A percentile compares a stretch with the other conserved stretches of the same genome.
These are phyloP conservation scores for Arctocebus calabarensis DNA, from an alignment of 2,797 vertebrate genomes.

Conservation along the genomic window DNA sequence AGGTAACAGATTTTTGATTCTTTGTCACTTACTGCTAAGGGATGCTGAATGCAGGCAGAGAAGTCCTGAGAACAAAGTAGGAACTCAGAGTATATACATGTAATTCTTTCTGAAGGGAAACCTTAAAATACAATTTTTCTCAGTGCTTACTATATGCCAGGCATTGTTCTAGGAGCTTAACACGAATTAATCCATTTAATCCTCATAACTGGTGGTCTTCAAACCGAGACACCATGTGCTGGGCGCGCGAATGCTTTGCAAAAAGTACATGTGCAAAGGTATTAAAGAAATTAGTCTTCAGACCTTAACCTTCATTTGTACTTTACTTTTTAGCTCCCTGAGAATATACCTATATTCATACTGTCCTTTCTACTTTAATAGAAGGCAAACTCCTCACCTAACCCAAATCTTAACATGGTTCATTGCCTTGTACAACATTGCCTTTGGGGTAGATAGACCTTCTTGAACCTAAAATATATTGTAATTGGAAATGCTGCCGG, in stretches of 20 bases:
- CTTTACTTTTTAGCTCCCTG: not conserved
- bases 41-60: conserved; percentile 1
- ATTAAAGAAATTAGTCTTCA: conserved; percentile 22
- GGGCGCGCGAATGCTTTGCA: not conserved
- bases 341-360: conserved; percentile 30
- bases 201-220: not conserved
- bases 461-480: conserved; percentile 11
- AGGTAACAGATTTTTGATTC: conserved; percentile 7
- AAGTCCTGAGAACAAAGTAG: not conserved
- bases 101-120: conserved; percentile 4
- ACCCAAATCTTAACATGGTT: conserved; percentile 4
- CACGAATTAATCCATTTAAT: not conserved
- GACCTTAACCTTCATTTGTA: conserved; percentile 31
- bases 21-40: conserved; percentile 43
- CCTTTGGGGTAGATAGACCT: not conserved
- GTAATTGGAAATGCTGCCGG: not conserved
- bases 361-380: not conserved
- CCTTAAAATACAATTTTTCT: not conserved
- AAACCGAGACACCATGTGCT: not conserved
- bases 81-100: not conserved
- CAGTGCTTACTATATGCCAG: not conserved
- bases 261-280: not conserved
- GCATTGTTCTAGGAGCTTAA: conserved; percentile 31
- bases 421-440: not conserved
- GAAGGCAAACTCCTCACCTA: conserved; percentile 9